Conservation (phyloP, 64 coral and sea anemone species). For the Platygyra sinensis region DNA sequence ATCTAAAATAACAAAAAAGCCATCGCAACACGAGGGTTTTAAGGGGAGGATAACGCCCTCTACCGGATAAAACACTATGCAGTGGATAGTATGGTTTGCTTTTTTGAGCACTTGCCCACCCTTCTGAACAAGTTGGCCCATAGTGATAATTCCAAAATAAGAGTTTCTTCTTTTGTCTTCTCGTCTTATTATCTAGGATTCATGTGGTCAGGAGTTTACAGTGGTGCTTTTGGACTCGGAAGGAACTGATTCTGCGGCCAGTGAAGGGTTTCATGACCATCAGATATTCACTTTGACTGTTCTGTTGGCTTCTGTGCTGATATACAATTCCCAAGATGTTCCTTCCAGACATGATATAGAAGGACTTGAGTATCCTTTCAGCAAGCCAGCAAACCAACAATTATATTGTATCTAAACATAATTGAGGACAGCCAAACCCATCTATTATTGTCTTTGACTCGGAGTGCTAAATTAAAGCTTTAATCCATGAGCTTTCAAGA, state of each 20-base stretch:
- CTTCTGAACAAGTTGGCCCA: not conserved
- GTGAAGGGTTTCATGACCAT: slow-evolving; percentile 38
- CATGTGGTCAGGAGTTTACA: slow-evolving; percentile 34
- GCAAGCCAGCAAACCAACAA: too few species aligned
- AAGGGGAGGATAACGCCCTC: too few species aligned
- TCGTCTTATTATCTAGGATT: not conserved
- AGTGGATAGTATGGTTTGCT: too few species aligned
- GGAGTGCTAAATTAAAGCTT: too few species aligned
- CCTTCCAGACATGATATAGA: slow-evolving; percentile 31
- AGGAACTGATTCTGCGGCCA: slow-evolving; percentile 26
- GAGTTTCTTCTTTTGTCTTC: not conserved
- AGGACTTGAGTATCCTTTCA: slow-evolving; percentile 59
- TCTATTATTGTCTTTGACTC: too few species aligned
- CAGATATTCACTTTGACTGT: slow-evolving; percentile 56
- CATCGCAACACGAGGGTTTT: too few species aligned
- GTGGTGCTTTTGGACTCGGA: slow-evolving; percentile 55
- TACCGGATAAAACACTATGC: too few species aligned
- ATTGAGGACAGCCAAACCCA: too few species aligned
- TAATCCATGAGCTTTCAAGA: too few species aligned
- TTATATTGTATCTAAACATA: too few species aligned
- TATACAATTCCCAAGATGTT: slow-evolving; percentile 53
- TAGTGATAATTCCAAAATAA: not conserved
- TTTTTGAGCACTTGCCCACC: too few species aligned
- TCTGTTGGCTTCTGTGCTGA: slow-evolving; percentile 46
- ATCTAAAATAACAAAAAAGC: too few species aligned